Base-by-base conservation (phyloP, 1,140 invertebrate genomes). In the Gryllus bimaculatus region DNA sequence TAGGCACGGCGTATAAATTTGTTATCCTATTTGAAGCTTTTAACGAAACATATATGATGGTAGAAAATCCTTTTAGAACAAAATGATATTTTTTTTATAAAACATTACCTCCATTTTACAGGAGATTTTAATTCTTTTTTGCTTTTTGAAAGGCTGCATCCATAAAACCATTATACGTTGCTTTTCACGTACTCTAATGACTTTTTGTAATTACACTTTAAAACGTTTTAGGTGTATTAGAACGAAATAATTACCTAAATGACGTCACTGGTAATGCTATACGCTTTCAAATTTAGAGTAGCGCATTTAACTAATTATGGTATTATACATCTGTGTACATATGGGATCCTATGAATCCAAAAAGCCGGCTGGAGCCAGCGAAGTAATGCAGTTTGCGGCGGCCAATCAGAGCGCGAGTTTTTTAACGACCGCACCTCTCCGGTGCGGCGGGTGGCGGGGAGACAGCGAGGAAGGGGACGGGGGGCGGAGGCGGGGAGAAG, bases 161-260 rank as follows among this genome's bases (percentile, higher is more conserved):
- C 76, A 77, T 77, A n/a, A 77, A 54, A 77, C 76, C 76, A 77
- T 77, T 77, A 77, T 66, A 66, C 54, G 54, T 66, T 66, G 54
- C 54, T 66, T 66, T 66, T 66, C 54, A 66, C 76, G 47, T 20
- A 77, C 47, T n/a, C 18, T 54, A 77, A 77, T 54, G 21, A 77
- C 76, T 77, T 77, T 77, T 47, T 77, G 76, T 48, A 77, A 54
- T 54, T 77, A 54, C 76, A 77, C 76, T 54, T 77, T 15, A 77
- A 54, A 77, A 77, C 48, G 48, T 48, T 77, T 54, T 77, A 77
- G 48, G n/a, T 77, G 76, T 54, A 77, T 77, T 77, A 77, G 48
- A 77, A 54, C 47, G 13, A 54, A 77, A 77, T 77, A 77, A 77
- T 77, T 77, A 54, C 47, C 48, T 10, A 20, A 8, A 20, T 77